Base-by-base conservation (phyloP, 2,797 vertebrate species). In the Cuculus canorus region DNA sequence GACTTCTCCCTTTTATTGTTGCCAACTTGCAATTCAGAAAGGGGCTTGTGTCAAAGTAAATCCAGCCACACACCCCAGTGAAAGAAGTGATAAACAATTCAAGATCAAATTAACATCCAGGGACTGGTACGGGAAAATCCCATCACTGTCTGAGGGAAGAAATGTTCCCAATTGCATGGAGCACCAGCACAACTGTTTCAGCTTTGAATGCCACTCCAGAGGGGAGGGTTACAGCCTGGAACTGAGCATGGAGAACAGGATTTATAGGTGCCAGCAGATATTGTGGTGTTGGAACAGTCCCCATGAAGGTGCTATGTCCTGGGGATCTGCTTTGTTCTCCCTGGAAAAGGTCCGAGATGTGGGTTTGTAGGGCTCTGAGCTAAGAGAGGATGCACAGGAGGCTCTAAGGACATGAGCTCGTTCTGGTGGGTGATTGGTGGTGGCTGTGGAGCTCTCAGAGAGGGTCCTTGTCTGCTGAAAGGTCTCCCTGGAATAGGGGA, bases 1-100 rank as follows among this genome's bases (percentile, higher is more conserved):
- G 95, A 83, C 95, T 93, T 96, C 93, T 97, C 88, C 78, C 91
- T 96, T 96, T 96, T 94, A 83, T 96, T 95, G 95, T 92, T 97
- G 95, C 96, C 95, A 96, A 56, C 79, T 95, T 63, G 79, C 79
- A 93, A 37, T 75, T 81, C 89, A 96, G 95, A 93, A 89, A 95
- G 89, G 91, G 87, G 86, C 79, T 94, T 91, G 77, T 91, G 96
- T 94, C 87, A 48, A 84, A 93, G 91, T 56, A 79, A 83, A 96
- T 86, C 89, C 89, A 95, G 92, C 82, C 79, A 91, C 91, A 76
- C 84, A 93, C 87, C 72, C 84, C 82, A 15, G 72, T 88, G 92
- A 88, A 91, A 96, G 84, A 66, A 93, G 87, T 33, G 82, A 91
- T 91, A 91, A 93, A 92, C 45, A 52, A 52, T 39, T 88, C 61